phyloP scores from a whole-genome alignment of 2,113 vertebrate genomes.

The Solea solea region DNA sequence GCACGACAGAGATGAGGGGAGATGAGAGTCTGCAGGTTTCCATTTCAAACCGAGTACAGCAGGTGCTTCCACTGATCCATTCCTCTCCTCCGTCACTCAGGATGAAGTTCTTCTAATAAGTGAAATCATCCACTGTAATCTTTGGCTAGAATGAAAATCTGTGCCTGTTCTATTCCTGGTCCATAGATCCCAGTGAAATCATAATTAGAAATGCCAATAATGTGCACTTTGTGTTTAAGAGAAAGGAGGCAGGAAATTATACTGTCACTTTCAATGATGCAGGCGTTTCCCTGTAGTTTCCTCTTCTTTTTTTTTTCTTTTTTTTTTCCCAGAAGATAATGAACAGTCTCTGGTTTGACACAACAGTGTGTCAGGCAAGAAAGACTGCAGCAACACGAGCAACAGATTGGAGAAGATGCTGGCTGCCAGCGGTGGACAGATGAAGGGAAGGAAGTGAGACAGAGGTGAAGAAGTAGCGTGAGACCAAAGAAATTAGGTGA shows the following conservation, averaged over 20 bases:
- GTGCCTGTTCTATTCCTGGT: constrained; percentile 28
- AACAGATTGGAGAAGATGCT: constrained; percentile 70
- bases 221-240: constrained; percentile 69
- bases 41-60: constrained; percentile 39
- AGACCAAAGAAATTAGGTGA: constrained; percentile 55
- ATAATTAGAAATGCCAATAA: constrained; percentile 72
- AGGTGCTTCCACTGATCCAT: constrained; percentile 47
- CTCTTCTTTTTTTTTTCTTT: not conserved
- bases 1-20: constrained; percentile 31
- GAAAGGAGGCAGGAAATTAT: constrained; percentile 74
- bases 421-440: constrained; percentile 70
- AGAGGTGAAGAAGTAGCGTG: constrained; percentile 59
- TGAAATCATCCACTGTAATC: constrained; percentile 57
- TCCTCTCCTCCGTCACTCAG: constrained; percentile 29
- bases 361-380: constrained; percentile 70
- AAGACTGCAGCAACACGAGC: constrained; percentile 53
- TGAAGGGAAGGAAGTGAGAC: constrained; percentile 63
- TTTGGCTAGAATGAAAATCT: constrained; percentile 57
- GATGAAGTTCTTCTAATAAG: constrained; percentile 52
- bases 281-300: constrained; percentile 64
- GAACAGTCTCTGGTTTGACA: constrained; percentile 67
- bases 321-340: constrained; percentile 59
- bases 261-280: constrained; percentile 76
- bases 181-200: constrained; percentile 38
- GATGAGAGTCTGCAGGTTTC: constrained; percentile 43